phyloP scores from a whole-genome alignment of 2,888 invertebrate genomes.

The Sphinx pinastri region DNA sequence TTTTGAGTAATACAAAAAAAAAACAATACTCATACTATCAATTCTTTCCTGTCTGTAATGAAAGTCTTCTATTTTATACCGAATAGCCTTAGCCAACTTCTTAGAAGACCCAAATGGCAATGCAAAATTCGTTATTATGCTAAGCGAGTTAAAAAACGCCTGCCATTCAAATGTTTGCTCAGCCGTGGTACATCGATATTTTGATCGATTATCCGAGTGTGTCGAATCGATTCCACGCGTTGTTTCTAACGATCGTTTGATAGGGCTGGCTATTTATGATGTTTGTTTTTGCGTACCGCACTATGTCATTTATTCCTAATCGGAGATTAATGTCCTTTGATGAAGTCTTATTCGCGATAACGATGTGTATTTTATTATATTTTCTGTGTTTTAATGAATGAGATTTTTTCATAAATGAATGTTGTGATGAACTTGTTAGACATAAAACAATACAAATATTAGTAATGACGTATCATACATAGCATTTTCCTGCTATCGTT shows the following conservation, averaged over 20 bases:
- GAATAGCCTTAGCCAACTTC: too few species aligned
- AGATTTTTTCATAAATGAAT: background rate
- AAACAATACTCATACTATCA: too few species aligned
- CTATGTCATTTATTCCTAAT: slow-evolving; percentile 34
- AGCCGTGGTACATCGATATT: slow-evolving; percentile 34
- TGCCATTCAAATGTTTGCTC: slow-evolving; percentile 1
- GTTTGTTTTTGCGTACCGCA: slow-evolving; percentile 43
- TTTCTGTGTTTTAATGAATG: background rate
- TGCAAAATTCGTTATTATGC: background rate
- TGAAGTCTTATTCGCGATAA: background rate
- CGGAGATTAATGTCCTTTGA: slow-evolving; percentile 31
- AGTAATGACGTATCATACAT: too few species aligned
- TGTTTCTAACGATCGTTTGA: slow-evolving; percentile 50
- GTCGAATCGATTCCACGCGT: slow-evolving; percentile 60
- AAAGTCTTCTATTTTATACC: too few species aligned
- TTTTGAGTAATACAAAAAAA: too few species aligned
- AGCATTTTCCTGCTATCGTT: too few species aligned
- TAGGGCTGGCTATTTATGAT: slow-evolving; percentile 42
- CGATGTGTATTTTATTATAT: background rate
- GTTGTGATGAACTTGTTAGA: too few species aligned
- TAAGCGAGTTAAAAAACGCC: background rate
- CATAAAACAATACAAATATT: too few species aligned
- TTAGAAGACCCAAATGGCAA: background rate
- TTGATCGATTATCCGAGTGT: slow-evolving; percentile 63
- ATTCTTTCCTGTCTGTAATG: too few species aligned